phyloP scores from a whole-genome alignment of 1,140 invertebrate genomes.

The Cydia pomonella region DNA sequence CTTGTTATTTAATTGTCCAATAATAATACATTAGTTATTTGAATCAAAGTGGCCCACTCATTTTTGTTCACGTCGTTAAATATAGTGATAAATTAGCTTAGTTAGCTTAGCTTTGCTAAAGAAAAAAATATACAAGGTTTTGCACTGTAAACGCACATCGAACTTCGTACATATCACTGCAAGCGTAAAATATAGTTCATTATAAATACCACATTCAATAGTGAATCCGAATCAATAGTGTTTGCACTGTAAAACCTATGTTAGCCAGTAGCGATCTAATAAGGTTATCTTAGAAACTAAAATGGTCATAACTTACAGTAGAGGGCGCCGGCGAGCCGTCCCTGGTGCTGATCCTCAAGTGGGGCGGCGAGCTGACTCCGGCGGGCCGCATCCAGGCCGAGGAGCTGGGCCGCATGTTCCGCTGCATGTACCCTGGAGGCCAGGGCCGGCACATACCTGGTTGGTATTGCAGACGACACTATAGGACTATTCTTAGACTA shows the following conservation, averaged over 20 bases:
- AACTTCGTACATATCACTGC: too few species aligned
- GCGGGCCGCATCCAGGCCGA: conserved; percentile 98
- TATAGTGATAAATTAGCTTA: too few species aligned
- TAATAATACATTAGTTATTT: too few species aligned
- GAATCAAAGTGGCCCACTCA: too few species aligned
- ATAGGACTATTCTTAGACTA: too few species aligned
- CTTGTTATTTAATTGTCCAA: too few species aligned
- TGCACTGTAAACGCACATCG: too few species aligned
- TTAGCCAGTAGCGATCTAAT: background rate
- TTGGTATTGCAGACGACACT: conserved; percentile 33
- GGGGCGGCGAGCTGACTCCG: conserved; percentile 99
- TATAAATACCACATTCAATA: too few species aligned
- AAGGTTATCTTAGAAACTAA: background rate
- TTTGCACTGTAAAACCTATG: background rate
- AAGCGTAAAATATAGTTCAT: background rate
- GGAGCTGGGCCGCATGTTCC: conserved; percentile 97
- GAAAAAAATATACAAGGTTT: too few species aligned
- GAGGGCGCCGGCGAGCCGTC: conserved; percentile 87
- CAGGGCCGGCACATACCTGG: conserved; percentile 88
- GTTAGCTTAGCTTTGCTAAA: too few species aligned
- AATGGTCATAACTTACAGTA: conserved; percentile 64
- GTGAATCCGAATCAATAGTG: too few species aligned
- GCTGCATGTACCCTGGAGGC: conserved; percentile 98
- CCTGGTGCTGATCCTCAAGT: conserved; percentile 97
- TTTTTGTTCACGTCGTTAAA: too few species aligned